Base-by-base conservation (phyloP, 2,113 vertebrate genomes). In the Neotoma lepida region DNA sequence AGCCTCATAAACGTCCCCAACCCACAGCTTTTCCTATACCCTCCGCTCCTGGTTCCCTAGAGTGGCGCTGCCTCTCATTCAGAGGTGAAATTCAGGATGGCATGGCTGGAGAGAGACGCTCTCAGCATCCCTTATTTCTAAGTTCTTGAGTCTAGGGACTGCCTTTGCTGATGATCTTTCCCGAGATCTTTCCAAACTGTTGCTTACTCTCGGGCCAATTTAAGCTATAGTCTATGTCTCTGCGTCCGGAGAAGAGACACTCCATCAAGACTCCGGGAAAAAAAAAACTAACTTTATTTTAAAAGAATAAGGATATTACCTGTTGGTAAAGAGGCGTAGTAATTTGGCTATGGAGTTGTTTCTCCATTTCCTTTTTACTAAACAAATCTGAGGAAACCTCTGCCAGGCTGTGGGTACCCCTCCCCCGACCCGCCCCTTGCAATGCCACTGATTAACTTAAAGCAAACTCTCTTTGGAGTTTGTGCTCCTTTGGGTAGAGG, bases 381-480 rank as follows among this genome's bases (percentile, higher is more conserved):
- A 97, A 96, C 97, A 97, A 96, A 95, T 95, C 86, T 73, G 84
- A 95, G 84, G 92, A 95, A 96, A 95, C 94, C 94, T 82, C 81
- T 54, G 96, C 71, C 8, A 0, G 63, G 81, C 76, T 8, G 9
- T 44, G 78, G 58, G 80, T 4, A 66, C 78, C 84, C 91, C 94
- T 26, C 35, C 93, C 86, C 70, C 84, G 35, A 86, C 87, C 86
- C 92, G 15, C 96, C 95, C 94, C 90, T 86, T n/a, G 54, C 71
- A 41, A 63, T 13, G 96, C 95, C 95, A 96, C 95, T 96, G 95
- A 97, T 97, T 96, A 97, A 97, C 96, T 87, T 96, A 96, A 95
- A 96, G 88, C 95, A 97, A 97, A 97, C 96, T 87, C 18, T 30
- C 68, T 84, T 63, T 3, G 13, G 73, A 77, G 70, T 96, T 85